Base-by-base conservation (phyloP, 2,113 vertebrate species). In the Glaucidium brasilianum region DNA sequence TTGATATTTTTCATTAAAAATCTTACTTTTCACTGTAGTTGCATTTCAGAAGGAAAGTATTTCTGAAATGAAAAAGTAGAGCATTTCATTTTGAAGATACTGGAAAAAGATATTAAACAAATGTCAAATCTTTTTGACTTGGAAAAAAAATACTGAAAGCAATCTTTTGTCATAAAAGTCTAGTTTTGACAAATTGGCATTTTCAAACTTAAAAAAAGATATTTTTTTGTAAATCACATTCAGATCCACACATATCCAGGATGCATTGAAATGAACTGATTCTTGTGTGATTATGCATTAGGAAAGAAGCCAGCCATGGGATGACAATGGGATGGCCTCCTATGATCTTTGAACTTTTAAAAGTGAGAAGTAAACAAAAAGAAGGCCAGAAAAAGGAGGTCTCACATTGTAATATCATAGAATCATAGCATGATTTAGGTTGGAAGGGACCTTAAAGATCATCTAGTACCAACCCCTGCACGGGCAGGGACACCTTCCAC, bases 31-130 rank as follows among this genome's bases (percentile, higher is more conserved):
- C 58, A 39, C 19, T 76, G 29, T 49, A 69, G 74, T 69, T 92
- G 37, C 6, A 32, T 66, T 94, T 77, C 59, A 85, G 63, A 69
- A 66, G 16, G 25, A 49, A 93, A 41, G 9, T n/a, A 45, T 63
- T 92, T 84, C 64, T 89, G 68, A 84, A 89, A 73, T 30, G 9
- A 71, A 59, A 81, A 91, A 91, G 18, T 27, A 74, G n/a, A 94
- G 5, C 3, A 37, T 78, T 74, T 94, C 2, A 67, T 96, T 94
- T 77, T 91, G 55, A 89, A 89, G 52, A 22, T 30, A 84, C 10
- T 62, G 19, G 32, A 96, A 74, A 9, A 77, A 88, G 64, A 78
- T 77, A 95, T 55, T 63, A 92, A 96, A 91, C 41, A 92, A 78
- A 92, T 37, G 59, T 91, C 50, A 88, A 58, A 8, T 34, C 39